These are phyloP conservation scores for Geophilus truncorum DNA, from an alignment of 2,888 invertebrate species.

Conservation along the genomic window DNA sequence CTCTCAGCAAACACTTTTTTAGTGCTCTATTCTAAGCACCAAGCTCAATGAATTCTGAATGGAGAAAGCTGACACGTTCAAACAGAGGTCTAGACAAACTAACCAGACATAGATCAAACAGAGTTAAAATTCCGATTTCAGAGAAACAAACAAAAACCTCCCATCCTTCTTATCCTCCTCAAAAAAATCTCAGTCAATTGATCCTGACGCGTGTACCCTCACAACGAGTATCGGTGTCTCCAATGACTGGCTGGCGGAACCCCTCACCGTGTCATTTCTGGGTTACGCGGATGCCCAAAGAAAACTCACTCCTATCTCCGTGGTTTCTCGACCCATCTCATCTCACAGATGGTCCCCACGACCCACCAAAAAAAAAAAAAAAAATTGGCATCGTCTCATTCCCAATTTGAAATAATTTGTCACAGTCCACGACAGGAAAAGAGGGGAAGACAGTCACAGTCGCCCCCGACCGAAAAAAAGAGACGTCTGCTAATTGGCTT, in stretches of 20 bases:
- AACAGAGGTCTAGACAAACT: neutral
- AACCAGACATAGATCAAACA: neutral
- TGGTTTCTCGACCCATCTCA: neutral
- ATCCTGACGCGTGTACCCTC: neutral
- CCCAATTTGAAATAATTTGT: neutral
- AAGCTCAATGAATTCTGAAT: neutral
- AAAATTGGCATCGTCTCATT: neutral
- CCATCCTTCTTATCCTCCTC: neutral
- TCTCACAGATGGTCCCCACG: neutral
- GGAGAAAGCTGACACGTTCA: too few relatives aligned
- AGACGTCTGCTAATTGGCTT: neutral
- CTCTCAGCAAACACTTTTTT: too few relatives aligned
- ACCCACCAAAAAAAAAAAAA: neutral
- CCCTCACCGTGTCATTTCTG: neutral
- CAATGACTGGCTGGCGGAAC: neutral
- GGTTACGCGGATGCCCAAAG: neutral
- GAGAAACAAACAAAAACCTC: neutral
- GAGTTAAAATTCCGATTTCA: neutral
- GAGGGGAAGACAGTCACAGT: neutral
- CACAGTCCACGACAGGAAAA: neutral
- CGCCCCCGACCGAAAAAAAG: neutral
- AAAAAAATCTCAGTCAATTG: neutral
- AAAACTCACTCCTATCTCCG: neutral
- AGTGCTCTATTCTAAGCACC: too few relatives aligned
- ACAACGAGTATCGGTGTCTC: neutral